phyloP scores from a whole-genome alignment of 2,113 vertebrate genomes.

The Ictalurus furcatus region DNA sequence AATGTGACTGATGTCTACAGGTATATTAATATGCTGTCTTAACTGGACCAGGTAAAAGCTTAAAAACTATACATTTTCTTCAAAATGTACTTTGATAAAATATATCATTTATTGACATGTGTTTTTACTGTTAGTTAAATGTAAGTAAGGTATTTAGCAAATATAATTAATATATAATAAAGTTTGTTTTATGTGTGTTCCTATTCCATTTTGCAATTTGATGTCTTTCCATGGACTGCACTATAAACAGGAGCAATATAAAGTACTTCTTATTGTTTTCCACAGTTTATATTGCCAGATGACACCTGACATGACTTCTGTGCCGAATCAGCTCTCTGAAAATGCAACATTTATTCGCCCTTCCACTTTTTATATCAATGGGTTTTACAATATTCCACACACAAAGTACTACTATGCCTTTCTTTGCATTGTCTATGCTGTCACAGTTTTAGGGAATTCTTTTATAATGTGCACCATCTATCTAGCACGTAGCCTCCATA shows the following conservation, averaged over 20 bases:
- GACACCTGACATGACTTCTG: too few relatives aligned
- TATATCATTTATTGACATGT: background rate
- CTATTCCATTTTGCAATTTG: background rate
- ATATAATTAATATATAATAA: background rate
- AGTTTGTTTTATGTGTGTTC: background rate
- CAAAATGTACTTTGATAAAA: background rate
- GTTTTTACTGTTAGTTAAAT: background rate
- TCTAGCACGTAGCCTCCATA: slow-evolving; percentile 54
- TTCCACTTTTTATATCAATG: slow-evolving; percentile 65
- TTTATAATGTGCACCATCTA: slow-evolving; percentile 52
- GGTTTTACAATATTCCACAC: slow-evolving; percentile 61
- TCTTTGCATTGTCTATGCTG: slow-evolving; percentile 61
- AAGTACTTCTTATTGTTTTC: background rate
- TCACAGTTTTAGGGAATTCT: slow-evolving; percentile 57
- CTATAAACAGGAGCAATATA: background rate
- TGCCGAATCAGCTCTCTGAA: background rate
- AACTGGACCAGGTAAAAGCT: background rate
- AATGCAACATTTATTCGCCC: slow-evolving; percentile 66
- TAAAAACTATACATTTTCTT: background rate
- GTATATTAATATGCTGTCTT: background rate
- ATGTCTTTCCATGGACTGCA: background rate
- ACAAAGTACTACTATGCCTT: slow-evolving; percentile 67
- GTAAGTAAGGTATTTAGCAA: background rate
- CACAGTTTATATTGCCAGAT: too few relatives aligned
- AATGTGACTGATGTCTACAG: background rate